Base-by-base conservation (phyloP, 2,113 vertebrate genomes). In the Lycocorax pyrrhopterus region DNA sequence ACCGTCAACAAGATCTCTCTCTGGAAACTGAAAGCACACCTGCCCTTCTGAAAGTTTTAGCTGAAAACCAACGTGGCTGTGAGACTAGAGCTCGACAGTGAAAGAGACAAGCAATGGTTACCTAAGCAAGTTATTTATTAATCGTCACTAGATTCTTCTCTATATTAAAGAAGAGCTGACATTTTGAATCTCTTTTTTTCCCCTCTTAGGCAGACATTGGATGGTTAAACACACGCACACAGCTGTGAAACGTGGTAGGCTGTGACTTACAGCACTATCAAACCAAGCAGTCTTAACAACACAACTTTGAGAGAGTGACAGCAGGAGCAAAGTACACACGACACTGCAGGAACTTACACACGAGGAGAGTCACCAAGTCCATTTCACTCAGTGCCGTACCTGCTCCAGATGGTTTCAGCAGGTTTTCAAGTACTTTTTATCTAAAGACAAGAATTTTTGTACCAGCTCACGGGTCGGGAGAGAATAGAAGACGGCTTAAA, bases 171-270 rank as follows among this genome's bases (percentile, higher is more conserved):
- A 81, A 46, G 20, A 43, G 13, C 0, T 53, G 20, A 49, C 21
- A 20, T 23, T 75, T 51, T 1, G 22, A 30, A 49, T 26, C 5
- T 14, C 7, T 44, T 29, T 32, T 69, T 26, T 37, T 1, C 10
- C 5, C 10, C 19, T n/a, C 18, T 39, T 1, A 53, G 15, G 56
- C 22, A 35, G 26, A 71, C 49, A 2, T 29, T 10, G 43, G 51
- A 55, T 1, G 2, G 46, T 51, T 4, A 25, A 4, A 33, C 26
- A 15, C 37, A 33, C 1, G 4, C 59, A 73, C 1, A 4, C 13
- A 39, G 55, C 55, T 44, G 68, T 14, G 52, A 62, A 37, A 58
- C 0, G 8, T 2, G 32, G 9, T 2, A 59, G 55, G 15, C 20
- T 35, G 30, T 5, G 15, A 58, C 33, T 63, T 21, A 76, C 33